Percentiles rank a stretch among this genome's conserved stretches.
phyloP scores from a whole-genome alignment of 2,113 vertebrate species.

The Odocoileus hemionus region DNA sequence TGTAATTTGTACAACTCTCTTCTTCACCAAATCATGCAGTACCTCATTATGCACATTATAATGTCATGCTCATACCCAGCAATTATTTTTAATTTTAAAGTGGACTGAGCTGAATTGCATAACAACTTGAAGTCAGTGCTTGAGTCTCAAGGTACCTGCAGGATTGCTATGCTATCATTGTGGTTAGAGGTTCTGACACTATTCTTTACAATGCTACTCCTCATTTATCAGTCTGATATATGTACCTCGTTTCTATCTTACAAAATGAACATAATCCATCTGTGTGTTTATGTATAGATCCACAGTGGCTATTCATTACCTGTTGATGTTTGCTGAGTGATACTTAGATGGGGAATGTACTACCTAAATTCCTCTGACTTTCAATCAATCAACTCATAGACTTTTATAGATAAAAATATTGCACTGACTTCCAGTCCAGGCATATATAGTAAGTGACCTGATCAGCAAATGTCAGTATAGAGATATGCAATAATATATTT shows the following conservation, averaged over 20 bases:
- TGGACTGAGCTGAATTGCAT: background rate
- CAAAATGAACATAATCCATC: background rate
- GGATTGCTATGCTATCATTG: background rate
- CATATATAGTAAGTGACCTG: background rate
- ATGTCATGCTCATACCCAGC: background rate
- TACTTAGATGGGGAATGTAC: background rate
- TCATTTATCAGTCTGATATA: background rate
- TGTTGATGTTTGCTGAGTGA: background rate
- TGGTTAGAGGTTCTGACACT: background rate
- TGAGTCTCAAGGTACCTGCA: background rate
- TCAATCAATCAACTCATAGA: background rate
- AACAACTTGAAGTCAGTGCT: background rate
- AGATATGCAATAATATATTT: background rate
- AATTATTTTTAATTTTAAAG: background rate
- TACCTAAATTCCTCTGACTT: background rate
- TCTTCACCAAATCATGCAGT: background rate
- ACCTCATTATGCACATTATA: background rate
- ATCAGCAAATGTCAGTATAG: background rate
- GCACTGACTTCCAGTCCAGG: background rate
- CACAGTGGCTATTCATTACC: background rate
- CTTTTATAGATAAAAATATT: background rate
- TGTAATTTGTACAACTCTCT: background rate
- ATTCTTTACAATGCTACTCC: background rate
- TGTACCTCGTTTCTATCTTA: background rate
- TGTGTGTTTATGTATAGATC: background rate